Conservation (phyloP, 2,797 vertebrate species). For the Macropodus opercularis region DNA sequence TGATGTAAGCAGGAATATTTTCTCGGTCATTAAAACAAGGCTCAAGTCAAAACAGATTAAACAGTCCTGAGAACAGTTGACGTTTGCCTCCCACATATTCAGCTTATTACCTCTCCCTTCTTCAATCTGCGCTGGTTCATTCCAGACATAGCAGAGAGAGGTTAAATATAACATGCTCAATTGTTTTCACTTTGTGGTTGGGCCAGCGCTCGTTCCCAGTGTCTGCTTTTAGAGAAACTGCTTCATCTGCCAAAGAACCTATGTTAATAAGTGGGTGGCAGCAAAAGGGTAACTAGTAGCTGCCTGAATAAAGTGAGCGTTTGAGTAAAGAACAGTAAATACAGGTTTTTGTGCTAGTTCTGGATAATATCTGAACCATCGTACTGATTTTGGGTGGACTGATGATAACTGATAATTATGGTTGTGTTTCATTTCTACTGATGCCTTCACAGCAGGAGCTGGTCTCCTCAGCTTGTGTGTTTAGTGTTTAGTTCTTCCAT, state of each 20-base stretch:
- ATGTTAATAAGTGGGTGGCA: constrained; percentile 31
- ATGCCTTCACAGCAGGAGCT: too few species aligned
- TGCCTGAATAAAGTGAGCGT: constrained; percentile 22
- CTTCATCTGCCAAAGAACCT: constrained; percentile 13
- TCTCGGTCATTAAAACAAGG: constrained; percentile 53
- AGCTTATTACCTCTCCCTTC: constrained; percentile 60
- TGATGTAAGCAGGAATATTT: constrained; percentile 37
- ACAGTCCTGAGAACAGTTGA: constrained; percentile 49
- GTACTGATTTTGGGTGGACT: too few species aligned
- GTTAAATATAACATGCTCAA: constrained; percentile 66
- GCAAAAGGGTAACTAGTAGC: background rate
- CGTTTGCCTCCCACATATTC: constrained; percentile 55
- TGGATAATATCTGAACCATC: background rate
- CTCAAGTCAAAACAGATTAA: constrained; percentile 67
- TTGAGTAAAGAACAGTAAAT: background rate
- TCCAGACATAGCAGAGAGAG: constrained; percentile 64
- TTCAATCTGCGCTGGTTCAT: constrained; percentile 61
- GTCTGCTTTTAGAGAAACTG: constrained; percentile 31
- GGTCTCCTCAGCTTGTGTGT: background rate
- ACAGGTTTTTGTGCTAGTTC: constrained; percentile 1
- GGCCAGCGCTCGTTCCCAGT: constrained; percentile 23
- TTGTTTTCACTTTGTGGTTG: constrained; percentile 52
- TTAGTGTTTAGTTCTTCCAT: background rate
- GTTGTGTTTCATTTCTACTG: too few species aligned
- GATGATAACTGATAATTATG: too few species aligned